Evolutionary conservation across 1,140 invertebrate species (phyloP).

Genomic region (Trichogramma pretiosum): DNA sequence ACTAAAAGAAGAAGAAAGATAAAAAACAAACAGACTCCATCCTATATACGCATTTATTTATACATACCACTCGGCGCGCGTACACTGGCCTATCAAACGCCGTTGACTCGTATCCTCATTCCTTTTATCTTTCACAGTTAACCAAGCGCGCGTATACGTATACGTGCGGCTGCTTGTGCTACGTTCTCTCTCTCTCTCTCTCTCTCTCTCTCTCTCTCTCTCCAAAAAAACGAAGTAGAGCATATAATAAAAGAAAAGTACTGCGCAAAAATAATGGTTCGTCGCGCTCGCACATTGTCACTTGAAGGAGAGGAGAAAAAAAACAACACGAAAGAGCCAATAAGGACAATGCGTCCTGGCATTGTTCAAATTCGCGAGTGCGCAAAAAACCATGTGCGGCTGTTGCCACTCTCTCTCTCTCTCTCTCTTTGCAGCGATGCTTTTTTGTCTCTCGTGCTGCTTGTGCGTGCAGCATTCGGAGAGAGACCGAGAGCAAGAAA

Average conservation of each 20-base stretch:
- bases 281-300: conserved; percentile 16
- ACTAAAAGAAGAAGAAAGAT: neutral
- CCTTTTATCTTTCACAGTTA: conserved; percentile 6
- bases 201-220: neutral
- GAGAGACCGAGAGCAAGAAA: no score
- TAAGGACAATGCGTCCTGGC: conserved; percentile 15
- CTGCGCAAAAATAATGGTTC: conserved; percentile 16
- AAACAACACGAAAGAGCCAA: conserved; percentile 5
- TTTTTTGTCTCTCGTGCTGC: no score
- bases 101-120: no score
- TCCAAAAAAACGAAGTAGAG: conserved; percentile 4
- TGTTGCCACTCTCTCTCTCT: neutral
- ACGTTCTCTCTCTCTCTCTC: no score
- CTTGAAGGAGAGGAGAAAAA: conserved; percentile 10
- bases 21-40: neutral
- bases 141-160: no score
- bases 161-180: no score
- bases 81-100: conserved; percentile 6
- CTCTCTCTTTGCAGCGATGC: neutral
- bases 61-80: neutral
- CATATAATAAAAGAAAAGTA: neutral
- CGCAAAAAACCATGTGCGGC: conserved; percentile 3
- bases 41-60: conserved; percentile 8
- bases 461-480: no score
- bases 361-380: conserved; percentile 14